Conservation (phyloP, 2,113 vertebrate species). For the Dipodomys merriami region DNA sequence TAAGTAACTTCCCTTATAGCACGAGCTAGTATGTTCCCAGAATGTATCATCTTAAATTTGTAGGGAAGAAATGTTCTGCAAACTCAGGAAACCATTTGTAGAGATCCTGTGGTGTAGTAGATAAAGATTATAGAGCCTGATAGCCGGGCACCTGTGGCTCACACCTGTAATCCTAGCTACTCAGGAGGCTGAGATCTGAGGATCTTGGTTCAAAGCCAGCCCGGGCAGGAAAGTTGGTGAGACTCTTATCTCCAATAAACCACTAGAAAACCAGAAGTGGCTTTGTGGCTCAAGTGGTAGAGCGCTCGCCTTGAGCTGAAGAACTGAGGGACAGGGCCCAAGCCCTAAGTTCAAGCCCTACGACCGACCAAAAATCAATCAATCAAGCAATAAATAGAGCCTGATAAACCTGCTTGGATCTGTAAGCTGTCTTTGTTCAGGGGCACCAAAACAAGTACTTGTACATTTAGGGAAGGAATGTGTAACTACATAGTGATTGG, state of each 20-base stretch:
- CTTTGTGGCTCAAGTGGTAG: no score
- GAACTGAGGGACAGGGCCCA: no score
- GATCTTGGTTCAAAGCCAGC: no score
- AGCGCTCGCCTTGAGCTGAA: no score
- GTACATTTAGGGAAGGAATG: background rate
- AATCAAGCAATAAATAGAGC: background rate
- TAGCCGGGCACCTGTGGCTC: no score
- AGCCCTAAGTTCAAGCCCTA: no score
- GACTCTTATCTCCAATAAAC: no score
- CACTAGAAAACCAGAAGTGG: no score
- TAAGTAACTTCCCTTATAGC: conserved; percentile 2
- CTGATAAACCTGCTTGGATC: conserved; percentile 2
- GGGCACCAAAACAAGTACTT: conserved; percentile 8
- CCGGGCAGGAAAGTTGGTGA: no score
- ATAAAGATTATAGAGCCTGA: background rate
- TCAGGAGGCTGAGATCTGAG: no score
- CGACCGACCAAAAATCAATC: no score
- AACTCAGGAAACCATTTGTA: background rate
- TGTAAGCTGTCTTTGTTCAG: background rate
- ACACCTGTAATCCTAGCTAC: no score
- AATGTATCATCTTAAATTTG: background rate
- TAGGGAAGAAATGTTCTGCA: background rate
- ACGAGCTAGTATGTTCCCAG: background rate
- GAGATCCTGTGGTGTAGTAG: background rate
- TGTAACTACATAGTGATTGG: background rate